A percentile compares a stretch with the other conserved stretches of the same genome.
Conservation (phyloP, 2,888 invertebrate genomes). For the Emmelina monodactyla region DNA sequence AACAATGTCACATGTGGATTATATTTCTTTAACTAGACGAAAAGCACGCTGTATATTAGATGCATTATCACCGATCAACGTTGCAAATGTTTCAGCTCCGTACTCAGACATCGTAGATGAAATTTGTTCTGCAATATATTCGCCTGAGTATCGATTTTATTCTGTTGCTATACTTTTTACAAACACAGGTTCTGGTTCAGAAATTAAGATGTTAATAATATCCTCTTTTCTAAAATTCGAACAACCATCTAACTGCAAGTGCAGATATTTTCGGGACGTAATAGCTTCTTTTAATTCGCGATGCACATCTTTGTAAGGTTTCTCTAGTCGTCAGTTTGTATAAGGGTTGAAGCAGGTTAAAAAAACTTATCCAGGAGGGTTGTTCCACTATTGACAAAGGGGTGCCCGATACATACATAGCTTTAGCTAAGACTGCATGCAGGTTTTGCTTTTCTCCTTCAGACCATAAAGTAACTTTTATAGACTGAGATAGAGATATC, state of each 20-base stretch:
- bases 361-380: background rate
- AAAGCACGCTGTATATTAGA: background rate
- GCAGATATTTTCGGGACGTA: background rate
- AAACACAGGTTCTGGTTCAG: background rate
- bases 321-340: background rate
- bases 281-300: background rate
- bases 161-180: background rate
- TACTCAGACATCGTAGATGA: background rate
- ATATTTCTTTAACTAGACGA: background rate
- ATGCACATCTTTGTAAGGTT: background rate
- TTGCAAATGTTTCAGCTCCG: background rate
- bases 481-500: too few relatives aligned
- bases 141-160: background rate
- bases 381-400: background rate
- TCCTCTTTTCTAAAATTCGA: background rate
- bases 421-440: too few relatives aligned
- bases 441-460: too few relatives aligned
- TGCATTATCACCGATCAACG: background rate
- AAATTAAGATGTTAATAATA: background rate
- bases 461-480: too few relatives aligned
- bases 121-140: background rate
- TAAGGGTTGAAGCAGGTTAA: background rate
- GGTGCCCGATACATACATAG: background rate
- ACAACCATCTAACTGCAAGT: background rate
- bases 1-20: too few relatives aligned